Conservation (phyloP, 2,113 vertebrate species). For the Spilogale gracilis region DNA sequence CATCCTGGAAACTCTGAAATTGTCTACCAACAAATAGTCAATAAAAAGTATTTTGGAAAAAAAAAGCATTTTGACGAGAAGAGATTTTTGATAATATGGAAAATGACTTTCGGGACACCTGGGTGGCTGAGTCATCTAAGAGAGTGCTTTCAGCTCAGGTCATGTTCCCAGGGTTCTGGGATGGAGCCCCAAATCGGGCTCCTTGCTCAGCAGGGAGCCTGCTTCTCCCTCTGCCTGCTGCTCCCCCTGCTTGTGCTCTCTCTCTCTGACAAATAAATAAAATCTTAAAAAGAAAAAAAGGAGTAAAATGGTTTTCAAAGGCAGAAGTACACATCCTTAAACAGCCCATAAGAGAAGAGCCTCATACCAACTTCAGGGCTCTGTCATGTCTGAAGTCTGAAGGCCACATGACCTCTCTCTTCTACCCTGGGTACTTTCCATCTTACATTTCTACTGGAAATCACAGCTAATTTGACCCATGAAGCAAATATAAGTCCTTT, state of each 20-base stretch:
- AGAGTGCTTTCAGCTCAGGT: too few relatives aligned
- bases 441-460: not conserved
- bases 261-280: too few relatives aligned
- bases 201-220: too few relatives aligned
- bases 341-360: not conserved
- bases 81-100: not conserved
- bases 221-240: too few relatives aligned
- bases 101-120: not conserved
- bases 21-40: not conserved
- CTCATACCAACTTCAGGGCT: too few relatives aligned
- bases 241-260: too few relatives aligned
- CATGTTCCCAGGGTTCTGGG: too few relatives aligned
- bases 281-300: too few relatives aligned
- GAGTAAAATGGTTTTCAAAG: not conserved
- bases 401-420: not conserved
- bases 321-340: not conserved
- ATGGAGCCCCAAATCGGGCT: too few relatives aligned
- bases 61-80: not conserved
- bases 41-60: not conserved
- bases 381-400: not conserved
- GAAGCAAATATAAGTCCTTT: not conserved
- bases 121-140: too few relatives aligned
- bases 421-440: fast-evolving
- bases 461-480: not conserved
- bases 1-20: not conserved